phyloP scores from a whole-genome alignment of 2,797 vertebrate species.

The Halcyon smyrnensis region DNA sequence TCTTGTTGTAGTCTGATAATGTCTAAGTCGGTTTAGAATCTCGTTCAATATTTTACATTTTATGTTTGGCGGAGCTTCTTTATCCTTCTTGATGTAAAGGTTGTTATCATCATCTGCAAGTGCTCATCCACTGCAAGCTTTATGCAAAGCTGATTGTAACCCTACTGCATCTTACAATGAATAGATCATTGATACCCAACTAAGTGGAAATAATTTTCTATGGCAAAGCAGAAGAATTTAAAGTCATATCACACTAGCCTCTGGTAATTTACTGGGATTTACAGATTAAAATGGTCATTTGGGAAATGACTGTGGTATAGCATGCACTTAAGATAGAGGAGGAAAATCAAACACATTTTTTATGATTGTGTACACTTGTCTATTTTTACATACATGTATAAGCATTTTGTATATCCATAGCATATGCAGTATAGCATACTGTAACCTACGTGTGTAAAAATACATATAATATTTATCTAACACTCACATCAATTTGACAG shows the following conservation, averaged over 20 bases:
- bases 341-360: neutral
- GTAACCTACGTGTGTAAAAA: slow-evolving; percentile 1
- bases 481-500: slow-evolving; percentile 5
- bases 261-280: slow-evolving; percentile 82
- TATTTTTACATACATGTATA: neutral
- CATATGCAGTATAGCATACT: neutral
- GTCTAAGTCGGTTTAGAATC: slow-evolving; percentile 12
- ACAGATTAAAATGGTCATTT: slow-evolving; percentile 78
- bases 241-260: slow-evolving; percentile 83
- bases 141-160: slow-evolving; percentile 82
- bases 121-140: slow-evolving; percentile 81
- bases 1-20: slow-evolving; percentile 40
- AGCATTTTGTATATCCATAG: neutral
- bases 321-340: slow-evolving; percentile 11
- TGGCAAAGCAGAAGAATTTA: slow-evolving; percentile 86
- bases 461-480: slow-evolving; percentile 30
- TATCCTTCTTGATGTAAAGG: slow-evolving; percentile 60
- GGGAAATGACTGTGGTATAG: slow-evolving; percentile 45
- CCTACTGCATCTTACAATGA: slow-evolving; percentile 83
- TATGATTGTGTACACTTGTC: neutral
- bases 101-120: slow-evolving; percentile 75
- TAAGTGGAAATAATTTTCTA: slow-evolving; percentile 94
- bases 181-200: slow-evolving; percentile 91
- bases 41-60: slow-evolving; percentile 29
- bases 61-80: slow-evolving; percentile 52